Base-by-base conservation (phyloP, 2,888 invertebrate species). In the Platerodrilus igneus region DNA sequence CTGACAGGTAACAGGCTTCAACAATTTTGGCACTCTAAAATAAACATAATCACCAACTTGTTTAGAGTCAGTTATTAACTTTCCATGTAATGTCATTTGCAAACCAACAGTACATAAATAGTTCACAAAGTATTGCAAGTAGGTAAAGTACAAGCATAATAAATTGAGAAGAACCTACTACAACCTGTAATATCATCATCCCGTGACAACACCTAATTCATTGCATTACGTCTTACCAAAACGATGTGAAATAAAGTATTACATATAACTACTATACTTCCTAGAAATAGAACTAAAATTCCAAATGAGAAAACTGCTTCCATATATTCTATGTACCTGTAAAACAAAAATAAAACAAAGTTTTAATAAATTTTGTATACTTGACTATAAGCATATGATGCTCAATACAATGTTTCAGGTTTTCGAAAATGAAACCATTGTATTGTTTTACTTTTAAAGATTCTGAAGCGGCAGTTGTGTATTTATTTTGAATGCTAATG, bases 21-120 rank as follows among this genome's bases (percentile, higher is more conserved):
- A 38, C 28, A 10, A 51, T 31, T 16, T 35, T 11, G 8, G 21
- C 18, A 14, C 51, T 51, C 49, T 50, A 31, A 37, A n/a, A n/a
- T n/a, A n/a, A n/a, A n/a, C n/a, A n/a, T n/a, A n/a, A n/a, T n/a
- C n/a, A n/a, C n/a, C n/a, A n/a, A n/a, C n/a, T n/a, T n/a, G n/a
- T n/a, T n/a, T n/a, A n/a, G n/a, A n/a, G n/a, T n/a, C n/a, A n/a
- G n/a, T n/a, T 3, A 21, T 22, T 37, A 27, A 48, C 51, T 42
- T 49, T 49, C n/a, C 30, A 11, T 11, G 49, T 47, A 20, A 51
- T 30, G 33, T 47, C 47, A 25, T 49, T 49, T 20, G 45, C 51
- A 22, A 46, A 49, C 43, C 47, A 48, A 28, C 46, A 46, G 10
- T 47, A 51, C 14, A 51, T 37, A 16, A 38, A 35, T 6, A 47